Evolutionary conservation across 2,888 invertebrate genomes (phyloP).

Genomic region (Seira ritae): DNA sequence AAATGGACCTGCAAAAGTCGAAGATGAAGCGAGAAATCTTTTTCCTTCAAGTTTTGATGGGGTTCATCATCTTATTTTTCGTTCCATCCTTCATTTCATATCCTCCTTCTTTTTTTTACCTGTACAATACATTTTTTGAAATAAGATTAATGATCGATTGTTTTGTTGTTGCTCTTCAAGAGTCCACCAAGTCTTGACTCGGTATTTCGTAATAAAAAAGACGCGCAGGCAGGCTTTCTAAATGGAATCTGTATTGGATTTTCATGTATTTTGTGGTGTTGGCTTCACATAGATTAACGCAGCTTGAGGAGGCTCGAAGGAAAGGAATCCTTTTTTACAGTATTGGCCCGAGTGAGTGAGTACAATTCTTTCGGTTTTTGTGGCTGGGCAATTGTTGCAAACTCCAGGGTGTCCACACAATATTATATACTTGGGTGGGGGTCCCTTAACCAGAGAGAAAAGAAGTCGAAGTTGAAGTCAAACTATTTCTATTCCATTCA

Average conservation of each 20-base stretch:
- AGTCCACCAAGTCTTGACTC: too few relatives aligned
- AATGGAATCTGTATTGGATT: too few relatives aligned
- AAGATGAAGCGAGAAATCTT: too few relatives aligned
- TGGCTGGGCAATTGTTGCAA: slow-evolving; percentile 66
- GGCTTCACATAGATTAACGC: slow-evolving; percentile 45
- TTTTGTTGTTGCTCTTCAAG: slow-evolving; percentile 33
- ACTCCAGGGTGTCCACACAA: slow-evolving; percentile 71
- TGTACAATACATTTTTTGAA: neutral
- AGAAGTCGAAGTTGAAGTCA: slow-evolving; percentile 37
- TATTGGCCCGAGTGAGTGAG: too few relatives aligned
- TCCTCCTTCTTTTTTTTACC: neutral
- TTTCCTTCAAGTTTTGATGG: too few relatives aligned
- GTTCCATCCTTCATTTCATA: too few relatives aligned
- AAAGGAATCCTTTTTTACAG: too few relatives aligned
- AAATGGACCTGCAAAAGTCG: too few relatives aligned
- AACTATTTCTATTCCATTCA: slow-evolving; percentile 34
- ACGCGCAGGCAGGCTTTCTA: too few relatives aligned
- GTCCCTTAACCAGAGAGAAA: slow-evolving; percentile 49
- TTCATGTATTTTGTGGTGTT: too few relatives aligned
- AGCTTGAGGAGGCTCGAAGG: slow-evolving; percentile 66
- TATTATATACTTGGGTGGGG: slow-evolving; percentile 66
- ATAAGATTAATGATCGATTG: slow-evolving; percentile 73
- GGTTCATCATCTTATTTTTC: too few relatives aligned
- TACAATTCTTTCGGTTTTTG: neutral
- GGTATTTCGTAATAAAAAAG: too few relatives aligned